Base-by-base conservation (phyloP, 2,888 invertebrate genomes). In the Synanthedon myopaeformis region DNA sequence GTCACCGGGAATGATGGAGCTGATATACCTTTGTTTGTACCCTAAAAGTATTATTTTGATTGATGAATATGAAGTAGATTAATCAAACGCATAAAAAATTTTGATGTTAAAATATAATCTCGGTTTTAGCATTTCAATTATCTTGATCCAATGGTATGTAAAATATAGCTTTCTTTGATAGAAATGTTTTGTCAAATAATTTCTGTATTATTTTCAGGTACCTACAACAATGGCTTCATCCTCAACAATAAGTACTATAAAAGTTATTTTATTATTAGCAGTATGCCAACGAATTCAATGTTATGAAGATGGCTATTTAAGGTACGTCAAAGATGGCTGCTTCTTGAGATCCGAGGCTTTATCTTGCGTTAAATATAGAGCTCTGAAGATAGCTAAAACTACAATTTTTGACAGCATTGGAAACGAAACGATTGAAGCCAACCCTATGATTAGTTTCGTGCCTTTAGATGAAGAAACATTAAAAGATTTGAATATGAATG, bases 291-390 rank as follows among this genome's bases (percentile, higher is more conserved):
- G 14, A 19, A 19, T 49, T 17, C 49, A 49, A 49, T 12, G 13
- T 45, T 45, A 59, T 4, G 84, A 85, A 67, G 79, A 85, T n/a
- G 81, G 79, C 0, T 87, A 87, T 56, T 64, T 86, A 0, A 66
- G 80, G 2, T 81, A 74, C 56, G 79, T 87, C 42, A 86, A 85
- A 76, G 84, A 87, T 54, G 76, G 78, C 57, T 87, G 87, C 58
- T 79, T 82, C 12, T 50, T 80, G 0, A 65, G 72, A 61, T 80
- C 82, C 0, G 87, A 87, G 62, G 86, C 85, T 0, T 53, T 87
- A 51, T 78, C 80, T 1, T 87, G 87, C 52, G 70, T 87, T 23
- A 87, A 87, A 61, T 87, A 85, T 45, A 82, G 80, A 69, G 87
- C 85, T 0, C 58, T 87, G 1, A 86, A 84, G 72, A 74, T 86